These are phyloP conservation scores for Epirrita christyi DNA, from an alignment of 2,888 invertebrate species.

Conservation along the genomic window DNA sequence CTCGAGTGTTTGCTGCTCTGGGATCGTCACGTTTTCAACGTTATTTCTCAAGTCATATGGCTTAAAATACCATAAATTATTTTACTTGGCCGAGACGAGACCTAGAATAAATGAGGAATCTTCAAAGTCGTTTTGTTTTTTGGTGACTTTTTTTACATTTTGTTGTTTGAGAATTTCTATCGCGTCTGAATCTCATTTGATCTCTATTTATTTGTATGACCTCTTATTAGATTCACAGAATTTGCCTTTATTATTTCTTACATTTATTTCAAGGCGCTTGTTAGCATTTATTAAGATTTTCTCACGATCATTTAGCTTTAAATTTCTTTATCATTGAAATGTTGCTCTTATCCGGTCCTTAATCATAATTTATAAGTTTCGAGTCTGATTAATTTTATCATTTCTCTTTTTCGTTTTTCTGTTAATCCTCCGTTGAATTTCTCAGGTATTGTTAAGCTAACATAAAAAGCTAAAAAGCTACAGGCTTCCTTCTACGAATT, in stretches of 20 bases:
- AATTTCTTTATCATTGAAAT: slow-evolving; percentile 23
- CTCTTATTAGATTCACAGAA: slow-evolving; percentile 19
- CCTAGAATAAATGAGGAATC: slow-evolving; percentile 46
- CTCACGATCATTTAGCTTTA: slow-evolving; percentile 6
- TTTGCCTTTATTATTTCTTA: slow-evolving; percentile 6
- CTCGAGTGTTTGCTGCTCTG: slow-evolving; percentile 36
- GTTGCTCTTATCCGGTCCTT: slow-evolving; percentile 13
- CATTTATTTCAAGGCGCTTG: slow-evolving; percentile 13
- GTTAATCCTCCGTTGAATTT: slow-evolving; percentile 1
- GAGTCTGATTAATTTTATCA: slow-evolving; percentile 18
- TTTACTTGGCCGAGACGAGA: slow-evolving; percentile 35
- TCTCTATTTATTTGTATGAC: slow-evolving; percentile 24
- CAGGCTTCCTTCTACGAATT: slow-evolving; percentile 15
- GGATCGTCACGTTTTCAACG: slow-evolving; percentile 36
- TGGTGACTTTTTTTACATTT: slow-evolving; percentile 33
- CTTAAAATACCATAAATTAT: slow-evolving; percentile 41
- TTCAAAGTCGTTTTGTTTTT: slow-evolving; percentile 38
- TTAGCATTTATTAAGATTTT: slow-evolving; percentile 18
- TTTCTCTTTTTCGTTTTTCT: slow-evolving; percentile 7
- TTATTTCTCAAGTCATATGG: slow-evolving; percentile 37
- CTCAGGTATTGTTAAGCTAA: slow-evolving; percentile 10
- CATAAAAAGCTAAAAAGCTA: slow-evolving; percentile 6
- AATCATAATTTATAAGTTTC: slow-evolving; percentile 11
- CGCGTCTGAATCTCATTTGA: slow-evolving; percentile 37
- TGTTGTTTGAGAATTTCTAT: slow-evolving; percentile 39